Base-by-base conservation (phyloP, 2,113 vertebrate species). In the Natator depressus region DNA sequence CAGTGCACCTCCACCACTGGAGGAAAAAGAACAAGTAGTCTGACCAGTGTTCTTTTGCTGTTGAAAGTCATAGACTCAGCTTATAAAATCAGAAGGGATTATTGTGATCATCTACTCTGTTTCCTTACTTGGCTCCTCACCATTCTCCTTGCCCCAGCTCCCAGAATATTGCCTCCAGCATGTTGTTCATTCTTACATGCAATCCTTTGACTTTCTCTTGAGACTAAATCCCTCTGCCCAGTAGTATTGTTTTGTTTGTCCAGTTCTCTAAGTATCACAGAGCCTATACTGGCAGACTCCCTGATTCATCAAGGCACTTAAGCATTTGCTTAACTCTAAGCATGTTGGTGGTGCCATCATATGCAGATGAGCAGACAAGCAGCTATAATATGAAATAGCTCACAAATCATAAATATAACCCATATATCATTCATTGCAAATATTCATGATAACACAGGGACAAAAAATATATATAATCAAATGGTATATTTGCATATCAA, bases 401-500 rank as follows among this genome's bases (percentile, higher is more conserved):
- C 96, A 94, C 96, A 97, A 97, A 96, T 97, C 96, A 97, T 97
- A 97, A 98, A 96, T 95, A 97, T 97, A 96, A 97, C 85, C 96
- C 96, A 96, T 98, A 98, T 97, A 98, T 98, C 97, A 97, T 98
- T 97, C 78, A 95, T 98, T 96, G 97, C 95, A 98, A 98, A 98
- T 98, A 98, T 97, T 98, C 96, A 91, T 97, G 89, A 97, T 97
- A 98, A 97, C 90, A 93, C 93, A 97, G 93, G 92, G 97, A 97
- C 85, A 97, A 98, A 97, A 98, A 46, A 49, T 86, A 88, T 86
- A 88, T 95, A 91, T 96, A 98, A 98, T 98, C 97, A 98, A 97
- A 97, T 97, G 97, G 98, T 97, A 96, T 96, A 98, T 98, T 98
- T 98, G 97, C 97, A 97, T 97, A 98, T 97, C 97, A 98, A 98